These are phyloP conservation scores for Bujurquina vittata DNA, from an alignment of 2,113 vertebrate genomes.

Conservation along the genomic window DNA sequence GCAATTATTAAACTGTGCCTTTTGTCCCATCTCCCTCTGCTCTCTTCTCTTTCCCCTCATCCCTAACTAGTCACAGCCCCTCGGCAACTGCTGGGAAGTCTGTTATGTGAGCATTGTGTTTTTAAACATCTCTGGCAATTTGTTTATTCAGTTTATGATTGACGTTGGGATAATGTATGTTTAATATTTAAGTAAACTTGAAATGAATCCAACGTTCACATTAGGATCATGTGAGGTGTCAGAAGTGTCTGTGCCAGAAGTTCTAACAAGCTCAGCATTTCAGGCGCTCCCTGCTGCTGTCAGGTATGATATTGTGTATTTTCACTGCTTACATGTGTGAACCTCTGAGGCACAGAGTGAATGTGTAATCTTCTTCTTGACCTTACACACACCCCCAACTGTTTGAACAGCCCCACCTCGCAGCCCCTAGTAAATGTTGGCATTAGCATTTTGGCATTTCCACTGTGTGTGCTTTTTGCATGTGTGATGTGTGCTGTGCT, in stretches of 20 bases:
- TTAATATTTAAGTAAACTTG: too few species aligned
- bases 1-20: not conserved
- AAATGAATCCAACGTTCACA: not conserved
- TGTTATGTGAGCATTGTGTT: too few species aligned
- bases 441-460: conserved; percentile 87
- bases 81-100: not conserved
- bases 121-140: too few species aligned
- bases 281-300: conserved; percentile 6
- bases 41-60: not conserved
- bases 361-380: conserved; percentile 70
- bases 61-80: not conserved
- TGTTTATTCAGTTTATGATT: too few species aligned
- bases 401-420: conserved; percentile 76
- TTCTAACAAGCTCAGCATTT: not conserved
- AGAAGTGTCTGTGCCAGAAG: rapidly evolving
- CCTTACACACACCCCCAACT: conserved; percentile 65
- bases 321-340: conserved; percentile 16
- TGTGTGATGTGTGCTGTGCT: conserved; percentile 30
- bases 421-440: conserved; percentile 81
- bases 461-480: conserved; percentile 62
- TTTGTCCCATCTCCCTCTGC: too few species aligned
- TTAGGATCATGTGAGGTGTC: not conserved
- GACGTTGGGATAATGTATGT: too few species aligned
- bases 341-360: conserved; percentile 47
- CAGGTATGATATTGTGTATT: conserved; percentile 6